These are phyloP conservation scores for Smittia sp. DNA, from an alignment of 2,888 invertebrate species.

Conservation along the genomic window DNA sequence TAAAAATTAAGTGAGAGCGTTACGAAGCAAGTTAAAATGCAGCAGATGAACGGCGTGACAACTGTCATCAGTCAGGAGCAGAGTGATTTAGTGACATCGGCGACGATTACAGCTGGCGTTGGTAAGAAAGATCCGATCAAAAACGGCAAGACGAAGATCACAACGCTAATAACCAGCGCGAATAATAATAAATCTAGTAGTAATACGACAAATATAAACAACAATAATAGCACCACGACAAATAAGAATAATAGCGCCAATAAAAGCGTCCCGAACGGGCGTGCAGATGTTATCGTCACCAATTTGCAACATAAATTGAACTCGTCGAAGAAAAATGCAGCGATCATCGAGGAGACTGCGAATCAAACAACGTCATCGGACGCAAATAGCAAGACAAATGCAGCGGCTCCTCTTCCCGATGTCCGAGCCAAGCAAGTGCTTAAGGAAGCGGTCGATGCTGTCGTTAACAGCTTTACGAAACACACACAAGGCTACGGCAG, in stretches of 20 bases:
- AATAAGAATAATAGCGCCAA: conserved; percentile 42
- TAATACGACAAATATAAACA: conserved; percentile 28
- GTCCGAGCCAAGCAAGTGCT: conserved; percentile 60
- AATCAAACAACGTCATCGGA: conserved; percentile 42
- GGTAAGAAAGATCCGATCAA: conserved; percentile 43
- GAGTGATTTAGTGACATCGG: conserved; percentile 46
- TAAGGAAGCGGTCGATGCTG: conserved; percentile 70
- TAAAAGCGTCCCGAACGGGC: conserved; percentile 43
- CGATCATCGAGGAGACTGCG: conserved; percentile 42
- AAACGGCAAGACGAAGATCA: conserved; percentile 44
- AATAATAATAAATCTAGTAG: conserved; percentile 36
- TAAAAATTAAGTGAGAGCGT: not conserved
- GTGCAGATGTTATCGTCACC: conserved; percentile 45
- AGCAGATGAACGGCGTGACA: conserved; percentile 43
- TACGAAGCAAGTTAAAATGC: conserved; percentile 28
- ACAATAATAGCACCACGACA: conserved; percentile 42
- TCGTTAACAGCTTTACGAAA: conserved; percentile 71
- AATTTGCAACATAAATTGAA: conserved; percentile 42
- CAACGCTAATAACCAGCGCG: conserved; percentile 37
- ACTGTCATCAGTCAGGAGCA: conserved; percentile 42
- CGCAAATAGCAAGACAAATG: conserved; percentile 44
- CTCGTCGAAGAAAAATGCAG: not conserved
- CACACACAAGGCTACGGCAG: conserved; percentile 68
- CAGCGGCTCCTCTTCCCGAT: conserved; percentile 54
- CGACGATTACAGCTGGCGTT: conserved; percentile 42